Base-by-base conservation (phyloP, 1,140 invertebrate genomes). In the Apis laboriosa region DNA sequence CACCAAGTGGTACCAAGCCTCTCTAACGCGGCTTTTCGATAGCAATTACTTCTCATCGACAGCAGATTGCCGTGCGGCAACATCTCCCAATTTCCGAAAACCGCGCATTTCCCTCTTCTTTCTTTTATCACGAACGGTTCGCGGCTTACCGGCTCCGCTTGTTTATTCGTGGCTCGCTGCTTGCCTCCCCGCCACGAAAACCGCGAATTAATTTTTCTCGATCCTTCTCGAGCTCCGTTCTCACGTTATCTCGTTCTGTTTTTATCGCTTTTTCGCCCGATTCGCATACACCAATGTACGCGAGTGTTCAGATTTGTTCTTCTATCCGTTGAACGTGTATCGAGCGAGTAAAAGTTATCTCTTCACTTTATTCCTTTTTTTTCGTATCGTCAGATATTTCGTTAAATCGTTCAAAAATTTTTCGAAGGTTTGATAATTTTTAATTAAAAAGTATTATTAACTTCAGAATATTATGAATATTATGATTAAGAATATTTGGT, bases 151-250 rank as follows among this genome's bases (percentile, higher is more conserved):
- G 55, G 19, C 8, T 43, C 71, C 12, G 55, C 11, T 56, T 58
- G 55, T 73, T 58, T 43, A 73, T 58, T 56, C 70, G 51, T 53
- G 7, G 49, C 1, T 9, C n/a, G 68, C 34, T 34, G 2, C 2
- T 2, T 34, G 34, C 34, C 34, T 34, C 28, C 9, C 15, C 15
- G 9, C 9, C 71, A 21, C 11, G 19, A 34, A 13, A 21, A 34
- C 19, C 71, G 28, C 12, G 55, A 73, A 73, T 73, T 56, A 43
- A 73, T 73, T 73, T 73, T n/a, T 58, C 71, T 58, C 55, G 19
- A 58, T 73, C 55, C 53, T 9, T 17, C 12, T 12, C 24, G 24
- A 55, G 53, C 56, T 21, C 24, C 17, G 19, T 24, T 17, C 13
- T 17, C 34, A 43, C 17, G 28, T 9, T 66, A 43, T 51, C 49